Conservation (phyloP, 2,113 vertebrate species). For the Chamaea fasciata region DNA sequence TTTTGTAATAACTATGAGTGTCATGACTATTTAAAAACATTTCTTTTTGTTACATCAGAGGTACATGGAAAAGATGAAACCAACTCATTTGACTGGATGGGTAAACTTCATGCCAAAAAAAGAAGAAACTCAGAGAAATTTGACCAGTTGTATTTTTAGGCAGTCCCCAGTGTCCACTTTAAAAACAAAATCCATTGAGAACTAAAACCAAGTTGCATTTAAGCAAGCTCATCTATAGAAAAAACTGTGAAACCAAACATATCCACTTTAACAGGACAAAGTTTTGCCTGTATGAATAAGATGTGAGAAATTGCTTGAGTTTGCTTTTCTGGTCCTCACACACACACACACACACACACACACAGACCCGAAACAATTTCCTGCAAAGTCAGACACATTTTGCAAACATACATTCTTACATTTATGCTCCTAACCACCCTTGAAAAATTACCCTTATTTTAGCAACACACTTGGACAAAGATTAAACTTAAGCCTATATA, state of each 20-base stretch:
- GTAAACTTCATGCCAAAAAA: neutral
- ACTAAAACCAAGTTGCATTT: neutral
- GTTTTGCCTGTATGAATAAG: neutral
- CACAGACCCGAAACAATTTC: neutral
- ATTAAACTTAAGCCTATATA: neutral
- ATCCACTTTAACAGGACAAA: neutral
- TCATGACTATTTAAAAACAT: neutral
- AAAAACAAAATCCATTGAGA: neutral
- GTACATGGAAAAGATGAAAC: neutral
- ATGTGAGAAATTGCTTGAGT: neutral
- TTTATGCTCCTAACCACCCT: neutral
- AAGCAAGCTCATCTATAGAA: neutral
- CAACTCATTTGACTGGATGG: neutral
- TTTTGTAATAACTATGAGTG: neutral
- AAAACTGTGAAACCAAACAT: neutral
- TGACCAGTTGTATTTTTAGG: slow-evolving; percentile 15
- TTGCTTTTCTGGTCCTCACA: neutral
- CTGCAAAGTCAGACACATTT: neutral
- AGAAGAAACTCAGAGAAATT: neutral
- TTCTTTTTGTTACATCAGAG: neutral
- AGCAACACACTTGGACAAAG: neutral
- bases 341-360: rapidly evolving
- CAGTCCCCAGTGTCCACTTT: neutral
- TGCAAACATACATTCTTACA: neutral
- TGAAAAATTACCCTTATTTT: neutral